Evolutionary conservation across 1,140 invertebrate species (phyloP), one percentile per base, ranked within the genome.

Genomic region (Luehdorfia chinensis): DNA sequence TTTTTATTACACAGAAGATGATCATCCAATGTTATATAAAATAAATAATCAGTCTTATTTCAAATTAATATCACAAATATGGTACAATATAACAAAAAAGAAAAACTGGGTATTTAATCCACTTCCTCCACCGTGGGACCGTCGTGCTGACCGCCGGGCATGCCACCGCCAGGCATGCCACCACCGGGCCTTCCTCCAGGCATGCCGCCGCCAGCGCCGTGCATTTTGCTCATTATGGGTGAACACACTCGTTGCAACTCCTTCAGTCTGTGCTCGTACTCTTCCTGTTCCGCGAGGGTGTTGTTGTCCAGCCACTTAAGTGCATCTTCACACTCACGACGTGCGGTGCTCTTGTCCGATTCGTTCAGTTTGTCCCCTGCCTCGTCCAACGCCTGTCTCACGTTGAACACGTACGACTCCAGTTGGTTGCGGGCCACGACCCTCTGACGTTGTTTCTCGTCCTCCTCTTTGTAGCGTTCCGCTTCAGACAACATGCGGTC

Each of bases 401-500:
- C 94, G 55, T 88, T 91, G 88, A 93, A 96, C 25, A 94, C 89
- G 74, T 97, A 97, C 11, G 90, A 87, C 79, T 97, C 96, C 6
- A 97, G 88, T 52, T 90, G 88, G 75, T 97, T 97, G 36, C 94
- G 90, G 1, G 93, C 88, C 7, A 87, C 57, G n/a, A 96, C 91
- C 39, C 91, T 87, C 48, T 92, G 87, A 36, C 89, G 79, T 59
- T 93, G 92, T 34, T 89, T 89, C 19, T 93, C 91, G 59, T 93
- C 92, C 61, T 93, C 91, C 19, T 89, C 88, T 50, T 90, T 90
- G 74, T 93, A 93, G 43, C 88, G 88, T 57, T 93, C 92, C 0
- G 93, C 92, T 30, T 94, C 93, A 5, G 89, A 80, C 12, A 98
- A 88, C 96, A 98, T 98, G 15, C 92, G 87, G 62, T 98, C 95